Conservation (phyloP, 2,888 invertebrate species). For the Nymphalis urticae region DNA sequence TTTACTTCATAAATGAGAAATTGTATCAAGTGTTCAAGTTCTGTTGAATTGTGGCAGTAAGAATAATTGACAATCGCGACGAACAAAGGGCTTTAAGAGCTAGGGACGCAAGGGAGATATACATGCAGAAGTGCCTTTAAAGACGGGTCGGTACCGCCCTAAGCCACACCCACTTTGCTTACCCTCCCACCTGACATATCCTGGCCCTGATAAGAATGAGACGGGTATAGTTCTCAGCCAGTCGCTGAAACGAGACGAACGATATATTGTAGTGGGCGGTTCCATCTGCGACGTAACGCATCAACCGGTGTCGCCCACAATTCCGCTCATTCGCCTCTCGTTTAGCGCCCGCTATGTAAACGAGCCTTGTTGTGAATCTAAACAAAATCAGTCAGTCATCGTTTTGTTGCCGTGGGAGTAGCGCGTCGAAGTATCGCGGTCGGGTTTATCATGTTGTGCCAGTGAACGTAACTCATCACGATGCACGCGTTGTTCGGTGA, state of each 20-base stretch:
- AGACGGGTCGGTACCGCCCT: constrained; percentile 50
- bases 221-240: constrained; percentile 25
- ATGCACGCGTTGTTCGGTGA: constrained; percentile 97
- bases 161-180: constrained; percentile 49
- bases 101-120: constrained; percentile 56
- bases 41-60: constrained; percentile 38
- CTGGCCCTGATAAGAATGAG: constrained; percentile 34
- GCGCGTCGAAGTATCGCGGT: constrained; percentile 65
- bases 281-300: constrained; percentile 44
- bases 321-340: constrained; percentile 77
- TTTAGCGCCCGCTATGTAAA: constrained; percentile 87
- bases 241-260: constrained; percentile 38
- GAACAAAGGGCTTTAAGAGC: constrained; percentile 56
- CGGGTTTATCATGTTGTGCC: constrained; percentile 65
- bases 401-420: constrained; percentile 80
- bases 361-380: constrained; percentile 91
- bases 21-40: constrained; percentile 25
- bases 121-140: constrained; percentile 48
- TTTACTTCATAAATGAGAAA: constrained; percentile 16
- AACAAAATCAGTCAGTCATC: constrained; percentile 86
- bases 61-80: constrained; percentile 53
- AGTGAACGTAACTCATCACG: constrained; percentile 66
- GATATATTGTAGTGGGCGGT: constrained; percentile 51
- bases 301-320: constrained; percentile 61
- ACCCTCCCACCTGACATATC: constrained; percentile 34